phyloP scores from a whole-genome alignment of 2,888 invertebrate genomes.

The Caenorhabditis japonica region DNA sequence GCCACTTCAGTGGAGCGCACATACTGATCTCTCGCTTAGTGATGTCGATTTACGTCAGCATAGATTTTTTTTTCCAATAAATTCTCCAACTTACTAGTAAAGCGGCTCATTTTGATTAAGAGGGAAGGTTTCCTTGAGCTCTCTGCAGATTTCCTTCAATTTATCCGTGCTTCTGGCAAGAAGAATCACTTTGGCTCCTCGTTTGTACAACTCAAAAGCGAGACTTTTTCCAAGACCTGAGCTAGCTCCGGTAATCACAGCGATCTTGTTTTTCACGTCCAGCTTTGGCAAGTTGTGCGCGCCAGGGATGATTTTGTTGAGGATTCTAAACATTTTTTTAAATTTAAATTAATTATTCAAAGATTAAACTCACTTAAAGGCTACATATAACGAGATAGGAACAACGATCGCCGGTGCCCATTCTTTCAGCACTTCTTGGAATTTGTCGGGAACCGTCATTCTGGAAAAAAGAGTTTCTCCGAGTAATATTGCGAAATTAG shows the following conservation, averaged over 20 bases:
- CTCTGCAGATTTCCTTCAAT: conserved; percentile 69
- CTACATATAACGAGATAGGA: conserved; percentile 41
- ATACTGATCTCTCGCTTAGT: too few relatives aligned
- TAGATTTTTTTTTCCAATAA: background rate
- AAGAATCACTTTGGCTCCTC: conserved; percentile 73
- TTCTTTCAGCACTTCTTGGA: conserved; percentile 37
- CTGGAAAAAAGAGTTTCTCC: conserved; percentile 5
- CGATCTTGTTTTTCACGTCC: conserved; percentile 68
- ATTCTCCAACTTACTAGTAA: conserved; percentile 54
- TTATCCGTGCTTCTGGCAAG: conserved; percentile 72
- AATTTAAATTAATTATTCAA: background rate
- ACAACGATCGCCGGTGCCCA: conserved; percentile 33
- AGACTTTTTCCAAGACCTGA: conserved; percentile 66
- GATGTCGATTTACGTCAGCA: too few relatives aligned
- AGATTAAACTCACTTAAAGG: conserved; percentile 31
- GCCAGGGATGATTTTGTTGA: conserved; percentile 64
- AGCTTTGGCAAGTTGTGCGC: conserved; percentile 66
- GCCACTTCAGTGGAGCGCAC: too few relatives aligned
- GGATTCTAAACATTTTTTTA: conserved; percentile 34
- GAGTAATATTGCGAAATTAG: background rate
- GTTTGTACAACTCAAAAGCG: conserved; percentile 68
- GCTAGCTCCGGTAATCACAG: conserved; percentile 73
- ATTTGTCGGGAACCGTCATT: conserved; percentile 32
- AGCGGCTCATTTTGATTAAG: conserved; percentile 67
- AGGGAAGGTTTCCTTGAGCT: conserved; percentile 61